Evolutionary conservation across 2,113 vertebrate species (phyloP), one percentile per base, ranked within the genome.

Genomic region (Amazona vittata): DNA sequence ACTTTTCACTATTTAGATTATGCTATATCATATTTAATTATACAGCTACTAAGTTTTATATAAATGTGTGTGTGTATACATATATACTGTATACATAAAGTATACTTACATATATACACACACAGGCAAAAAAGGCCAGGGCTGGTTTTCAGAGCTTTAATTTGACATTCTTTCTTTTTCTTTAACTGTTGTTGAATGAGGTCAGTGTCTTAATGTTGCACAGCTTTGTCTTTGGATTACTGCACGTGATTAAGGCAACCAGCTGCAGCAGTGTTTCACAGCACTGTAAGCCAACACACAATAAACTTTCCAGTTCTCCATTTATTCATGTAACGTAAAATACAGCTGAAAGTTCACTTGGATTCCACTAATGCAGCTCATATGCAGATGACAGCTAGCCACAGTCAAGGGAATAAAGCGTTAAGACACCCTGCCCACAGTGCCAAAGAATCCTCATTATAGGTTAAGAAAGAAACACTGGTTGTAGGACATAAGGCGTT

Each of bases 181-280:
- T 69, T 93, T 83, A 88, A 74, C 71, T 70, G 25, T 15, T 79
- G 25, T 76, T 80, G 31, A 49, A 25, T 83, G 62, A 95, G 89
- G 87, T 69, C 31, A 57, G n/a, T 43, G 24, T n/a, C 55, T 83
- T 64, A 68, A 71, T 7, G 22, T 65, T 69, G 31, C 59, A 83
- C 33, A 74, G 49, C 33, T 88, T 77, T 90, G 70, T 80, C 37
- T 87, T 76, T 64, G 67, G 59, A 92, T 86, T 92, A 75, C 60
- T 78, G 33, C 28, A 60, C 20, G 52, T 55, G 50, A 83, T 78
- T 93, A 86, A 78, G 43, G n/a, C 24, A 83, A 55, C n/a, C 57
- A 77, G 17, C 18, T 14, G 29, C 55, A 70, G 31, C 26, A 83
- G 60, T 71, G 67, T 70, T 95, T 92, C 68, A 75, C 69, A 79